phyloP scores from a whole-genome alignment of 1,140 invertebrate genomes.

The Macrotrachela quadricornifera region DNA sequence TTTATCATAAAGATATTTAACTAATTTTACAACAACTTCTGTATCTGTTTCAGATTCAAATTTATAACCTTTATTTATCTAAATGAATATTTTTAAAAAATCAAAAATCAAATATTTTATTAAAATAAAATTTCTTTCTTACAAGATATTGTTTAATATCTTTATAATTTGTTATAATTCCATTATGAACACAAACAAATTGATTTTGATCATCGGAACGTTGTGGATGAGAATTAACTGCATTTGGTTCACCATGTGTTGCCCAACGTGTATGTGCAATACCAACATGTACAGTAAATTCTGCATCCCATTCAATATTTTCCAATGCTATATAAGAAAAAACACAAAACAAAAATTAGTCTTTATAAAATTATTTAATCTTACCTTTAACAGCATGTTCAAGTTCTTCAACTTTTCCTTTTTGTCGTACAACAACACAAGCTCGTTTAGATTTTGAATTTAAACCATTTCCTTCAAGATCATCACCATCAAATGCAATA shows the following conservation, averaged over 20 bases:
- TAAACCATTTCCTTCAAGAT: background rate
- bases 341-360: background rate
- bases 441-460: background rate
- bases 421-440: constrained; percentile 1
- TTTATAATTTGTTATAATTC: constrained; percentile 96
- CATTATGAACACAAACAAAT: constrained; percentile 96
- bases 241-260: constrained; percentile 82
- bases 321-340: constrained; percentile 21
- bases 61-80: constrained; percentile 59
- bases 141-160: constrained; percentile 80
- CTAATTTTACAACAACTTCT: constrained; percentile 87
- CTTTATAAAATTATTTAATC: too few relatives aligned
- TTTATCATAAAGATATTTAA: constrained; percentile 71
- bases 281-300: constrained; percentile 60
- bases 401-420: constrained; percentile 8
- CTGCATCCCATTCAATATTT: constrained; percentile 43
- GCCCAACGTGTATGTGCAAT: constrained; percentile 99
- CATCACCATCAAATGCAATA: constrained; percentile 8
- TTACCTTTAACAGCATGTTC: background rate
- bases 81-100: too few relatives aligned
- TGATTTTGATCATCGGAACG: constrained; percentile 65
- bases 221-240: constrained; percentile 85
- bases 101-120: too few relatives aligned
- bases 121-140: constrained; percentile 10
- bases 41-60: constrained; percentile 98